Evolutionary conservation across 2,797 vertebrate species (phyloP).

Genomic region (Sebastes alutus): DNA sequence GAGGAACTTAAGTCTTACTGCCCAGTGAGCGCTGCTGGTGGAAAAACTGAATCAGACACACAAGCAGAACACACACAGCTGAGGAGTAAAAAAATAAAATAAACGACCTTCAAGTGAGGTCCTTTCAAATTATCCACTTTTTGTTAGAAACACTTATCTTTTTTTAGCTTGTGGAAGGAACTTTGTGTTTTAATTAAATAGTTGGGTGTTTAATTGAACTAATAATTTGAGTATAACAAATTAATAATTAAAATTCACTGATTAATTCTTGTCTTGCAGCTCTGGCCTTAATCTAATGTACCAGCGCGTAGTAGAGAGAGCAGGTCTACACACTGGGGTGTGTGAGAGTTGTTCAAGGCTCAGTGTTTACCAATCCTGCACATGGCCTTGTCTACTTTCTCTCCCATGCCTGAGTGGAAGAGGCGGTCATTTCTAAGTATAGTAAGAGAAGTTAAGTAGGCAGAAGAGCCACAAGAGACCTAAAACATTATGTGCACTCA

Average conservation of each 20-base stretch:
- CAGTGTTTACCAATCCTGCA: not conserved
- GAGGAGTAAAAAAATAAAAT: not conserved
- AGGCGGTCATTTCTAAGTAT: not conserved
- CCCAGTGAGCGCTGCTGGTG: constrained; percentile 1
- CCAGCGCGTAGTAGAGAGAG: not conserved
- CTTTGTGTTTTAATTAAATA: not conserved
- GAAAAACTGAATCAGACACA: constrained; percentile 62
- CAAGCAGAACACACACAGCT: not conserved
- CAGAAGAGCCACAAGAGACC: not conserved
- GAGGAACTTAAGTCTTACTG: constrained; percentile 24
- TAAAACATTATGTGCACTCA: not conserved
- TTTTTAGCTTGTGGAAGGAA: not conserved
- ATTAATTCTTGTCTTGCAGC: not conserved
- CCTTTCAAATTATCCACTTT: not conserved
- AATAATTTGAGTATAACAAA: not conserved
- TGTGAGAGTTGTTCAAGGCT: not conserved
- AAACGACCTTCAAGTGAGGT: not conserved
- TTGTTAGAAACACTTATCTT: not conserved
- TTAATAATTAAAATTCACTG: not conserved
- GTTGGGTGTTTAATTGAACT: not conserved
- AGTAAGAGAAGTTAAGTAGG: not conserved
- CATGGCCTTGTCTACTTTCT: not conserved
- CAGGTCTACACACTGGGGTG: not conserved
- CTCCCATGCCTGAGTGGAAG: not conserved
- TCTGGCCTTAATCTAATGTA: not conserved